phyloP scores from a whole-genome alignment of 2,113 vertebrate genomes.

The Junco hyemalis region DNA sequence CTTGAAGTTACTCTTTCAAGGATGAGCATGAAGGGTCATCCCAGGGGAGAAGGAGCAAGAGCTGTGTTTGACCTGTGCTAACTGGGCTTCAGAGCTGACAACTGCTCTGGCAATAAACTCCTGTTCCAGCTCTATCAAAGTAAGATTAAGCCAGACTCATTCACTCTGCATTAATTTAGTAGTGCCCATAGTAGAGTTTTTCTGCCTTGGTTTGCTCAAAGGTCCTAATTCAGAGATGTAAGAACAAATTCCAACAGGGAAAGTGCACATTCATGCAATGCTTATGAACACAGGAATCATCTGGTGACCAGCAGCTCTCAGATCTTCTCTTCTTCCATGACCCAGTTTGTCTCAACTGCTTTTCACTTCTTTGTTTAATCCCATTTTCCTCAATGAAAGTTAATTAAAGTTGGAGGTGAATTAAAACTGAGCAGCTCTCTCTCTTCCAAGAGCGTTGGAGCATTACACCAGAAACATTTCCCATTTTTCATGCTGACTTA shows the following conservation, averaged over 20 bases:
- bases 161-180: not conserved
- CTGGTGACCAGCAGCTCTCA: not conserved
- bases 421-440: not conserved
- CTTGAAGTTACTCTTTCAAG: not conserved
- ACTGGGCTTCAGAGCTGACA: not conserved
- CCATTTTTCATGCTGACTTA: not conserved
- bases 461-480: not conserved
- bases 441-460: not conserved
- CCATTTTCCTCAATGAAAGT: not conserved
- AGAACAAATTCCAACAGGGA: not conserved
- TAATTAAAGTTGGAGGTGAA: not conserved
- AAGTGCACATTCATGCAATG: not conserved
- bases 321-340: not conserved
- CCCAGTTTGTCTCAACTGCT: not conserved
- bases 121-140: not conserved
- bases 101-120: not conserved
- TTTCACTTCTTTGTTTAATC: not conserved
- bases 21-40: not conserved
- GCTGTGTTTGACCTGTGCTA: not conserved
- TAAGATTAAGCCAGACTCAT: not conserved
- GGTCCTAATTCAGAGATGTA: not conserved
- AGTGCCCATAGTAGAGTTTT: not conserved
- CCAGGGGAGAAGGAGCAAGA: not conserved
- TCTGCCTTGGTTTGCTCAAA: not conserved
- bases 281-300: not conserved